A percentile compares a stretch with the other conserved stretches of the same genome.
phyloP scores from a whole-genome alignment of 2,113 vertebrate species.

The Ginglymostoma cirratum region DNA sequence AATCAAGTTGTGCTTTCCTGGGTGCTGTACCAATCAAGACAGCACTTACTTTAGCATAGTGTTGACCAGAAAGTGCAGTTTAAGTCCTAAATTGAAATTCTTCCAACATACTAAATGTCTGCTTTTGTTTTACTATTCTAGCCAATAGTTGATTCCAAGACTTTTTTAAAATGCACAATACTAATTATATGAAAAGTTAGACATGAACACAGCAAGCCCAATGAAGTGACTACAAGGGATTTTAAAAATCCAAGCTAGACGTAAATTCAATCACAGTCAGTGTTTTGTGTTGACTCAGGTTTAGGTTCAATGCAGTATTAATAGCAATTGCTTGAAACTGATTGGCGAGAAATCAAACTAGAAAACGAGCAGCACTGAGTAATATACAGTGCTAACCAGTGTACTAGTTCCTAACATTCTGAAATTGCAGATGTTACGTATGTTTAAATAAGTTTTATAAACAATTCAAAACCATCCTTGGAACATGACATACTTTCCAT shows the following conservation, averaged over 20 bases:
- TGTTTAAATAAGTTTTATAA: neutral
- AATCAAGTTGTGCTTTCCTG: neutral
- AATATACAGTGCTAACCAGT: neutral
- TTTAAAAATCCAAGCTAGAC: neutral
- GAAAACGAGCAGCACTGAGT: neutral
- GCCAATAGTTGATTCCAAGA: neutral
- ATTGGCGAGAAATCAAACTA: neutral
- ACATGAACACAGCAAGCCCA: neutral
- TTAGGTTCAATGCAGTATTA: neutral
- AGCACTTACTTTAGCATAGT: neutral
- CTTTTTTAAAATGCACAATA: neutral
- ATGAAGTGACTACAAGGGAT: neutral
- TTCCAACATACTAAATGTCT: neutral
- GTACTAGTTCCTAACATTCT: neutral
- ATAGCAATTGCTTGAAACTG: neutral
- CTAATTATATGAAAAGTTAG: neutral
- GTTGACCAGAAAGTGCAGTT: neutral
- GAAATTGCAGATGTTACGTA: neutral
- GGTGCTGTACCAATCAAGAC: neutral
- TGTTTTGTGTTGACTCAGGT: neutral
- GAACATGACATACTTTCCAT: neutral
- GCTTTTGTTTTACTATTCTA: neutral
- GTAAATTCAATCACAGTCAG: neutral
- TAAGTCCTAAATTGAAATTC: neutral
- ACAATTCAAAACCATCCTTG: neutral